phyloP scores from a whole-genome alignment of 1,140 invertebrate species.

The Papilio polyxenes region DNA sequence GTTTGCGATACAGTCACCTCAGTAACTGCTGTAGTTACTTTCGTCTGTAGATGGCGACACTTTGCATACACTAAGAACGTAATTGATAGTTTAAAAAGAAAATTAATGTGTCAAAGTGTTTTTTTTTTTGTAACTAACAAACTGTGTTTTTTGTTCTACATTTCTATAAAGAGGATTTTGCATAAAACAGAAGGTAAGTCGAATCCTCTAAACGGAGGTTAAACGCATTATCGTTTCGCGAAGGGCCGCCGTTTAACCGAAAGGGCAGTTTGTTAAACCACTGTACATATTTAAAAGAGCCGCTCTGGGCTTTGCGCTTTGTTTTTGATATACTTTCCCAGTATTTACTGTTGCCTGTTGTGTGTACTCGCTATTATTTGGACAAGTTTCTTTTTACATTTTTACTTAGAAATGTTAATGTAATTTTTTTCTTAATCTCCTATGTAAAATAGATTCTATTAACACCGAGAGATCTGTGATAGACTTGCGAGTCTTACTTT shows the following conservation, averaged over 20 bases:
- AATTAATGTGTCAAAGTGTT: not conserved
- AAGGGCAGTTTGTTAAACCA: conserved; percentile 17
- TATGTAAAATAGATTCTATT: not conserved
- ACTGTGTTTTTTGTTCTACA: not conserved
- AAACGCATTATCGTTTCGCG: conserved; percentile 18
- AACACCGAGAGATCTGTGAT: not conserved
- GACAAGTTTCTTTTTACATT: not conserved
- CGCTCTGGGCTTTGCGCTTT: not conserved
- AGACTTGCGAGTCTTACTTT: not conserved
- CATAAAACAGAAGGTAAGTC: conserved; percentile 7
- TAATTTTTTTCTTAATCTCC: not conserved
- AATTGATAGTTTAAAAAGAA: too few relatives aligned
- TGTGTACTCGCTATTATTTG: not conserved
- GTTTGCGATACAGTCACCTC: too few relatives aligned
- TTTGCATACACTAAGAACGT: too few relatives aligned
- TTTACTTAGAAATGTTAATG: not conserved
- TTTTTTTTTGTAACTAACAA: not conserved
- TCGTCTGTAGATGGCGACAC: too few relatives aligned
- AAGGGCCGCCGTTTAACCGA: conserved; percentile 7
- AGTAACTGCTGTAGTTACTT: too few relatives aligned
- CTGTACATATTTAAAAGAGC: conserved; percentile 12
- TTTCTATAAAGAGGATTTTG: not conserved
- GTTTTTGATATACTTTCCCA: not conserved
- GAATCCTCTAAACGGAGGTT: conserved; percentile 12
- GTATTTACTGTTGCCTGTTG: not conserved